A percentile compares a stretch with the other conserved stretches of the same genome.
Evolutionary conservation across 2,888 invertebrate genomes (phyloP).

Genomic region (Coenonympha glycerion): DNA sequence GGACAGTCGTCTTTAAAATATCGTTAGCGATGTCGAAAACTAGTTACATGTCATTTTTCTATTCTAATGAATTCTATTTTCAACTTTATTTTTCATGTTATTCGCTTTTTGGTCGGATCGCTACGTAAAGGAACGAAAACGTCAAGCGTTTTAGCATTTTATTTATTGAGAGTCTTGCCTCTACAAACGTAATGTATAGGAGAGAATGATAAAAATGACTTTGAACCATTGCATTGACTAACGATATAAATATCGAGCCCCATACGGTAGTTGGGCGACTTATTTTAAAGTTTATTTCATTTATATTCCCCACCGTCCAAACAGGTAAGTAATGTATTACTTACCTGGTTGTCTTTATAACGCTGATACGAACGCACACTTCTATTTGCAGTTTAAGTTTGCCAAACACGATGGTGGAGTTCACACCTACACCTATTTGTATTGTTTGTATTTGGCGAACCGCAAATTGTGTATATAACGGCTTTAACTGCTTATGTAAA

Average conservation of each 20-base stretch:
- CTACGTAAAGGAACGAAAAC: conserved; percentile 13
- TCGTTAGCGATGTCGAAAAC: conserved; percentile 40
- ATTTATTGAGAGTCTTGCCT: conserved; percentile 18
- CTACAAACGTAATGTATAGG: conserved; percentile 12
- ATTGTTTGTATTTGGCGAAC: too few relatives aligned
- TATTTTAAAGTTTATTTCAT: not conserved
- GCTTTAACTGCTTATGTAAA: conserved; percentile 13
- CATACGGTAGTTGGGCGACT: conserved; percentile 9
- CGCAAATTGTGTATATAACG: conserved; percentile 5
- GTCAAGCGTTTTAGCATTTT: conserved; percentile 15
- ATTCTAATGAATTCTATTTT: conserved; percentile 15
- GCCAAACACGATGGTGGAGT: not conserved
- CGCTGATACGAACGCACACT: conserved; percentile 17
- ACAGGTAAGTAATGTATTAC: conserved; percentile 2
- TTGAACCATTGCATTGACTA: conserved; percentile 13
- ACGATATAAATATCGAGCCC: conserved; percentile 15
- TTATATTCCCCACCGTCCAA: conserved; percentile 6
- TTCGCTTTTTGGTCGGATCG: not conserved
- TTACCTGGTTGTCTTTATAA: conserved; percentile 16
- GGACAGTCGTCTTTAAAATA: conserved; percentile 23
- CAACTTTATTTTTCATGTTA: conserved; percentile 10
- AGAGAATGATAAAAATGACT: conserved; percentile 13
- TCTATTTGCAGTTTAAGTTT: conserved; percentile 7
- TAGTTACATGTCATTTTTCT: conserved; percentile 42
- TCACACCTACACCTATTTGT: not conserved